A percentile compares a stretch with the other conserved stretches of the same genome.
Conservation (phyloP, 2,797 vertebrate species). For the Euphonia xanthogaster region DNA sequence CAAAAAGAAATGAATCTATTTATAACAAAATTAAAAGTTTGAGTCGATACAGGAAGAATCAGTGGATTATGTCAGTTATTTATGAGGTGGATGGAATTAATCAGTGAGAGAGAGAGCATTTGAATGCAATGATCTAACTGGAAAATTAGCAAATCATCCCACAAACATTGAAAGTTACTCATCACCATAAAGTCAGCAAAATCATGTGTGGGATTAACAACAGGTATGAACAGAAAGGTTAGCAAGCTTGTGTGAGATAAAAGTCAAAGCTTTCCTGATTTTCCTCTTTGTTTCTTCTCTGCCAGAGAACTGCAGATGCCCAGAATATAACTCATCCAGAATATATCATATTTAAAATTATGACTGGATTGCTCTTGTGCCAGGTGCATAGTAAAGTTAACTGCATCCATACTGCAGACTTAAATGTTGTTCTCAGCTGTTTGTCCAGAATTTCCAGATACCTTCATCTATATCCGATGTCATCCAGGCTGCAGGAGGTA, state of each 20-base stretch:
- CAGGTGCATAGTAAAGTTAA: not conserved
- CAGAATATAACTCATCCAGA: not conserved
- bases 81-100: not conserved
- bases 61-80: conserved; percentile 8
- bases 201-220: not conserved
- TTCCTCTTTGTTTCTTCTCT: not conserved
- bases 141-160: not conserved
- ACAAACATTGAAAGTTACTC: not conserved
- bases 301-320: not conserved
- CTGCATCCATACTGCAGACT: not conserved
- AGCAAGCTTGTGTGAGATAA: not conserved
- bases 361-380: not conserved
- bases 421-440: not conserved
- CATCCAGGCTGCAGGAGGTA: not conserved
- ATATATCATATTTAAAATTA: not conserved
- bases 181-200: not conserved
- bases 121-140: not conserved
- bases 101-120: not conserved
- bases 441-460: not conserved
- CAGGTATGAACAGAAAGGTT: not conserved
- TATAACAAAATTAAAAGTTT: conserved; percentile 1
- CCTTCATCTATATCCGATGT: not conserved
- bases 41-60: not conserved
- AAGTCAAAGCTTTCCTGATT: not conserved
- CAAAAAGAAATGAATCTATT: not conserved